Base-by-base conservation (phyloP, 1,140 invertebrate genomes). In the Mizuhopecten yessoensis region DNA sequence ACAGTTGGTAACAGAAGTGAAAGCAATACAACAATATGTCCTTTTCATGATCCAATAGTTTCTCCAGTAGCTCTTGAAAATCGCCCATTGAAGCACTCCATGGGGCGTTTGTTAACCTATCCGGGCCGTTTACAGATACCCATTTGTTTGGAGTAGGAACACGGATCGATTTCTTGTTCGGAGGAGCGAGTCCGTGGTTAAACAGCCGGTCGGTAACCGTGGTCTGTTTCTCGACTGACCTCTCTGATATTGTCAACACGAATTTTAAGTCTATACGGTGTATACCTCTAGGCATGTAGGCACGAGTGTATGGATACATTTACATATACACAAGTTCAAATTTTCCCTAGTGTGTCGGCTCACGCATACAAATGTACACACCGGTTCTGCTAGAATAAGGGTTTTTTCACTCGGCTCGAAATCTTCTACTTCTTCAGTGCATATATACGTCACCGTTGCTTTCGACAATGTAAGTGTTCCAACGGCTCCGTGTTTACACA, bases 301-400 rank as follows among this genome's bases (percentile, higher is more conserved):
- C 57, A 75, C n/a, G 9, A 75, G 57, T 75, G n/a, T 75, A 45
- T 45, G 17, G 42, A 45, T 45, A 75, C 57, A 75, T 75, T n/a
- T 75, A 75, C 29, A 75, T n/a, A 75, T 75, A 75, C 29, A 75
- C 17, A 75, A 75, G 57, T n/a, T 75, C n/a, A n/a, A 75, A 17
- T 45, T 45, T 75, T 29, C 57, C 57, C n/a, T 75, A 29, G 20
- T 75, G 57, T n/a, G 57, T 75, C 57, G n/a, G 57, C 57, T 75
- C 57, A 75, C 57, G 17, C 57, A 75, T 75, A 75, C 57, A 75
- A 75, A 75, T 29, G 57, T 75, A 75, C 57, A 75, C n/a, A 75
- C 57, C 23, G 57, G 57, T 75, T 75, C 57, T 75, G 57, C 57
- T 75, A 75, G 57, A 75, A 75, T 75, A n/a, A 75, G 57, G 3